These are phyloP conservation scores for Vireo griseus DNA, from an alignment of 2,797 vertebrate species.

Conservation along the genomic window DNA sequence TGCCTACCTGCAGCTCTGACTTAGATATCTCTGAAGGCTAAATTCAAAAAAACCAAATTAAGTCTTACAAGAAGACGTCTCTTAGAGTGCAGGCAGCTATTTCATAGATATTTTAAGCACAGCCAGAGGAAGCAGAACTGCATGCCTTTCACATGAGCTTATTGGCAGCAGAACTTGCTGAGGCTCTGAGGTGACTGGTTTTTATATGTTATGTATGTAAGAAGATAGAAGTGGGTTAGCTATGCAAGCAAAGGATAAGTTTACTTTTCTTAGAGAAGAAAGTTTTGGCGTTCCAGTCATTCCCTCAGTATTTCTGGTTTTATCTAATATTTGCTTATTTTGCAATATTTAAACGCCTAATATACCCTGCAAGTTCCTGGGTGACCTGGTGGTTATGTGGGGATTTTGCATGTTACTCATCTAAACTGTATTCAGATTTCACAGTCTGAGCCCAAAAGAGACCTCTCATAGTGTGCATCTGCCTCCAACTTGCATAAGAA, in stretches of 20 bases:
- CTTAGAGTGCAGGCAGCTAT: not conserved
- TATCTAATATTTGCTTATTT: not conserved
- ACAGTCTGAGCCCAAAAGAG: not conserved
- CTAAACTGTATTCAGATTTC: not conserved
- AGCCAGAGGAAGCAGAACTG: not conserved
- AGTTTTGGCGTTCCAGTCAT: not conserved
- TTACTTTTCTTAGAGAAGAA: not conserved
- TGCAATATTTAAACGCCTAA: not conserved
- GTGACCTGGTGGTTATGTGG: not conserved
- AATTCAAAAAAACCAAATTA: not conserved
- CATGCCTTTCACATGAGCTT: not conserved
- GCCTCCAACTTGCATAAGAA: not conserved
- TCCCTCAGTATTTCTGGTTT: not conserved
- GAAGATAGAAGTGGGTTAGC: not conserved
- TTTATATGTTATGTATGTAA: not conserved
- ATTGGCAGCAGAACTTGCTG: not conserved
- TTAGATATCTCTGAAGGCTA: not conserved
- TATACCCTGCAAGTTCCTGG: not conserved
- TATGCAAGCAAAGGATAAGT: not conserved
- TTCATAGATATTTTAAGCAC: not conserved
- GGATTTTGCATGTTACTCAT: not conserved
- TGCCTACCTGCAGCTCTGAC: not conserved
- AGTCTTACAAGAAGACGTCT: not conserved
- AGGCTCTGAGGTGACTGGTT: not conserved
- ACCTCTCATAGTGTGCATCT: not conserved